Base-by-base conservation (phyloP, 2,888 invertebrate genomes). In the Eupeodes latifasciatus region DNA sequence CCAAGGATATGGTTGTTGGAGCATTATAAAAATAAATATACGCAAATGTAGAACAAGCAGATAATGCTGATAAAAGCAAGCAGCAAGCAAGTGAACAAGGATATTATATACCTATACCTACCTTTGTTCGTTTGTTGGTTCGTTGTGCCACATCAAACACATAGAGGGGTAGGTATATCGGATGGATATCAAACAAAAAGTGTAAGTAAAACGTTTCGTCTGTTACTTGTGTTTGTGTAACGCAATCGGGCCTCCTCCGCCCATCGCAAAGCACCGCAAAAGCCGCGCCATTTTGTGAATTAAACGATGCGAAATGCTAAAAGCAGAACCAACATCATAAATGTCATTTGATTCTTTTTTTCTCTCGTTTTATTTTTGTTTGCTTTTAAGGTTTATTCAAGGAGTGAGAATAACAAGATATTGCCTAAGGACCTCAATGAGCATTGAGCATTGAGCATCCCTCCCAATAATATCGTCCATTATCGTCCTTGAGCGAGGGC, bases 1-100 rank as follows among this genome's bases (percentile, higher is more conserved):
- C 84, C 80, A 80, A 87, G 87, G 87, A 87, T 87, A 87, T 87
- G 84, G 81, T 81, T 11, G 59, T 49, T 74, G 71, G 76, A 71
- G 72, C 59, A 64, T 55, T 80, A 44, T 77, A 81, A 79, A 82
- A 55, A 76, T 47, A 83, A 79, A 71, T 67, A 62, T 57, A 34
- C 55, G 69, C 79, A 80, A 80, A 71, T 76, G 64, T 79, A 62
- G 69, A 36, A 61, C 69, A 71, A 75, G 61, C 80, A 83, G 79
- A 79, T 83, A 78, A 62, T 49, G 44, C 27, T 76, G 79, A 87
- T 87, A 80, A 67, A 71, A 61, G 57, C 44, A 57, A 74, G 19
- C 51, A 64, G 19, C 51, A 64, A 64, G 27, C 59, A 51, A 67
- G 11, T 74, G 53, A 7, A 72, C 57, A 59, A 75, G 44, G 34